These are phyloP conservation scores for Styela plicata DNA, from an alignment of 23 tunicate genomes.

Conservation along the genomic window DNA sequence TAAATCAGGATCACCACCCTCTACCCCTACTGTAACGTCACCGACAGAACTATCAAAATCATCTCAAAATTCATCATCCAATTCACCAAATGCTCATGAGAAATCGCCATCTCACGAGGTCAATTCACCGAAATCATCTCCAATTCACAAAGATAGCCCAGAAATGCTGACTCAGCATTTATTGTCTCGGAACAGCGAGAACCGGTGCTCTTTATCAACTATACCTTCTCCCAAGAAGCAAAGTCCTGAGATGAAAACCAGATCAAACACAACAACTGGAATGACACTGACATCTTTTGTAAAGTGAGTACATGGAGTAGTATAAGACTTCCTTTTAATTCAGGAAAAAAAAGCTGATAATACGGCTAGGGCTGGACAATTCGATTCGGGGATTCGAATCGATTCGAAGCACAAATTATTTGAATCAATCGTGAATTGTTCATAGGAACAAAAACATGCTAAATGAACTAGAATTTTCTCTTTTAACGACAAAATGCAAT, in stretches of 20 bases:
- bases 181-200: background rate
- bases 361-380: no score
- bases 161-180: background rate
- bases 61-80: slow-evolving; percentile 21
- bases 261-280: slow-evolving; percentile 1
- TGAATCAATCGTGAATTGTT: no score
- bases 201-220: background rate
- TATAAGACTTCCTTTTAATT: no score
- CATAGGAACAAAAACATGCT: no score
- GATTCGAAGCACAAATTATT: no score
- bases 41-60: slow-evolving; percentile 12
- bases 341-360: no score
- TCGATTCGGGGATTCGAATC: no score
- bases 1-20: background rate
- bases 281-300: slow-evolving; percentile 31
- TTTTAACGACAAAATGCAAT: no score
- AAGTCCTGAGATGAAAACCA: background rate
- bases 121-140: slow-evolving; percentile 2
- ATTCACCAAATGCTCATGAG: slow-evolving; percentile 10
- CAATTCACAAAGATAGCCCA: no score
- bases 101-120: slow-evolving; percentile 16
- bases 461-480: no score
- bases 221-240: slow-evolving; percentile 8
- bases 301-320: slow-evolving; percentile 28
- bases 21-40: background rate